Evolutionary conservation across 2,113 vertebrate species (phyloP), one percentile per base, ranked within the genome.

Genomic region (Calyptomena viridis): DNA sequence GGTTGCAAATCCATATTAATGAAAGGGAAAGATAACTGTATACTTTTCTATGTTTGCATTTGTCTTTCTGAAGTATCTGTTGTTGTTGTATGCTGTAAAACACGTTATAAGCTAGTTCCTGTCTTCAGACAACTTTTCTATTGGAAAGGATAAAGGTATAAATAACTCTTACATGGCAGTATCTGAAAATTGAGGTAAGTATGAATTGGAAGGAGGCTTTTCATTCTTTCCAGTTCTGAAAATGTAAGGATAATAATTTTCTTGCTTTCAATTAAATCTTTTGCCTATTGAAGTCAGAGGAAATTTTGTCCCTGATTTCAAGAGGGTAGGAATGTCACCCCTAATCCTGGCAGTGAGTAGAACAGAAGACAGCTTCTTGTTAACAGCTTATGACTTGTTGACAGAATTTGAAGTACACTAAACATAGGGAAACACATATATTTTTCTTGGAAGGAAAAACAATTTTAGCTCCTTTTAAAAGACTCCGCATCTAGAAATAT

Each of bases 381-480:
- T 89, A 87, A 89, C 58, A 90, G 62, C 64, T 84, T 93, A 87
- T 84, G 74, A 84, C 82, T 79, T 77, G 87, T 59, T 95, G 67
- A 72, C 84, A 96, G 85, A 93, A 72, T 92, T 78, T 91, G 47
- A 89, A 95, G 90, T 80, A 75, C 33, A 60, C 28, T 87, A 77
- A 95, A 84, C 39, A 19, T 30, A 33, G 58, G 14, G 55, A 92
- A 94, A 90, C 12, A 8, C 64, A 96, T 93, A 68, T 27, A 87
- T 79, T 93, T 92, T 87, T 94, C 76, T 87, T 78, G 64, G 91
- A 95, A 94, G 74, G 44, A 27, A 76, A 84, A 84, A 46, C 24
- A 49, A 10, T 64, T 92, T 89, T 76, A 91, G 31, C 69, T 96
- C 56, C 39, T 94, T 95, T 91, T 68, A 86, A 82, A 94, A 88